Evolutionary conservation across 2,797 vertebrate genomes (phyloP), one percentile per base, ranked within the genome.

Genomic region (Chromobotia macracanthus): DNA sequence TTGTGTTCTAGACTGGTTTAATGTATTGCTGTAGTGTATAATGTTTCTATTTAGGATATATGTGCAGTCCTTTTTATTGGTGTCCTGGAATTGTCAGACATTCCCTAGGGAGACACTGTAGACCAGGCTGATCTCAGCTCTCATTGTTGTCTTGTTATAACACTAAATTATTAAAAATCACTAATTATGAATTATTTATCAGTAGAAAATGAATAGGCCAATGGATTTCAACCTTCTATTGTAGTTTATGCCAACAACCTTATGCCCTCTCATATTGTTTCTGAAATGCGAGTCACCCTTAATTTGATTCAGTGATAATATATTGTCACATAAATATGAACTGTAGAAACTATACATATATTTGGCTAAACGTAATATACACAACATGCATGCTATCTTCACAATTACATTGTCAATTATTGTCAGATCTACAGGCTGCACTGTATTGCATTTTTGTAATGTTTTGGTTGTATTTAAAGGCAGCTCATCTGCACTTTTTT

Each of bases 161-260:
- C 83, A 80, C 82, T 93, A 86, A 91, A 94, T 93, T 89, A 94
- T 93, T 92, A 58, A 93, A 79, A 89, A 84, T 75, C 79, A 81
- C 80, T 46, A 81, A 60, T 16, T 68, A 80, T 93, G 83, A 90
- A 92, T 93, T 84, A 92, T 91, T 90, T 84, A 93, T 69, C 65
- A 77, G 80, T 81, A 82, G 86, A 88, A 85, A 85, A 88, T 81
- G 80, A 78, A 78, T 83, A 70, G 63, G 77, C 46, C 56, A 15
- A 35, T 46, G 44, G 53, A 4, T 72, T 79, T 72, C 72, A 84
- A 72, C 77, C 48, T 64, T 87, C 74, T 80, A 80, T 80, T 82
- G 86, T 79, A 71, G 67, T 41, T 76, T 70, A 70, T 85, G 25
- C 69, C 72, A 48, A 86, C 84, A 80, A 82, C 80, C 80, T 85